Conservation (phyloP, 1,140 invertebrate species). For the Hestina assimilis region DNA sequence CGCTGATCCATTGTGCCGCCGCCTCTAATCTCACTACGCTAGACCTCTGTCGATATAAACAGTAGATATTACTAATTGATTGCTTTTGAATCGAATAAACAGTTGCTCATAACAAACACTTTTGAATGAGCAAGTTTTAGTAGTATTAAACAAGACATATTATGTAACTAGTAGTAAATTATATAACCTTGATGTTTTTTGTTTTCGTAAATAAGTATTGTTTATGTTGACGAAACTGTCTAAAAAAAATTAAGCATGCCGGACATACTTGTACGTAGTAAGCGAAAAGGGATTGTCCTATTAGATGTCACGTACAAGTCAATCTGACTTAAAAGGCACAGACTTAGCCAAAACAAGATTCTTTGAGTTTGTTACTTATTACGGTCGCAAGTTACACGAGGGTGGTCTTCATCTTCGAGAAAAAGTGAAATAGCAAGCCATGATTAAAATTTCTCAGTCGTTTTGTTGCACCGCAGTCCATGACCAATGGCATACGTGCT, state of each 20-base stretch:
- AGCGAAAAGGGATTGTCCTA: too few relatives aligned
- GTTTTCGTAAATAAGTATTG: too few relatives aligned
- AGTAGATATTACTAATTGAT: slow-evolving; percentile 19
- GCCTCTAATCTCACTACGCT: slow-evolving; percentile 10
- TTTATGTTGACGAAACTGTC: too few relatives aligned
- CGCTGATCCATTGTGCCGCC: slow-evolving; percentile 18
- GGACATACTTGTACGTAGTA: too few relatives aligned
- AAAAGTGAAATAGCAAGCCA: neutral
- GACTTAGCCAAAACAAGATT: neutral
- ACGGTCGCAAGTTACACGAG: neutral
- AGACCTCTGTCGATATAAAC: slow-evolving; percentile 1
- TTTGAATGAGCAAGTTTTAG: neutral
- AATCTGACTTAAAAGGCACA: neutral
- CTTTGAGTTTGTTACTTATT: neutral
- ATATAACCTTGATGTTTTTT: too few relatives aligned
- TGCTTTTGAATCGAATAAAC: slow-evolving; percentile 9
- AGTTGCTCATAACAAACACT: too few relatives aligned
- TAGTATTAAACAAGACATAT: neutral
- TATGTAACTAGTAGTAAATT: too few relatives aligned
- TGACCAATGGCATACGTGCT: slow-evolving; percentile 15
- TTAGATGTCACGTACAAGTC: too few relatives aligned
- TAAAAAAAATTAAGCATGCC: too few relatives aligned
- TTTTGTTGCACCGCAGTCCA: neutral
- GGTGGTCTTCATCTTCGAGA: neutral
- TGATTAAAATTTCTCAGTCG: neutral